A percentile compares a stretch with the other conserved stretches of the same genome.
These are phyloP conservation scores for Venustoraphidia nigricollis DNA, from an alignment of 2,888 invertebrate genomes.

Conservation along the genomic window DNA sequence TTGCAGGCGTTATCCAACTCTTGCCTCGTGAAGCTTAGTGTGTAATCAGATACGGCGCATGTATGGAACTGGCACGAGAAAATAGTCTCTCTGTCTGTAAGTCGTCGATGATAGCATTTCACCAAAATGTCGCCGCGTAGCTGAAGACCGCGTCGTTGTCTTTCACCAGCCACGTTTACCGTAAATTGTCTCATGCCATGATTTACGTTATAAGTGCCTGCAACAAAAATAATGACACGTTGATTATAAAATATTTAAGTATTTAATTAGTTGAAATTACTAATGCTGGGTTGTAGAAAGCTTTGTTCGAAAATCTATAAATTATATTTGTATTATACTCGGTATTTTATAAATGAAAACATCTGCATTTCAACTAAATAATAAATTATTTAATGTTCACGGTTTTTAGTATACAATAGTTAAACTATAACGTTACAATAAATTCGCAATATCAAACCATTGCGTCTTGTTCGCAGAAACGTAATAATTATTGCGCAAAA, in stretches of 20 bases:
- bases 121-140: slow-evolving; percentile 81
- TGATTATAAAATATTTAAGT: background rate
- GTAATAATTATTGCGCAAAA: too few relatives aligned
- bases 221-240: slow-evolving; percentile 8
- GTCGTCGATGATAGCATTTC: slow-evolving; percentile 68
- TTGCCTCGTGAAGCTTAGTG: slow-evolving; percentile 68
- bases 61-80: slow-evolving; percentile 90
- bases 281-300: too few relatives aligned
- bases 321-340: too few relatives aligned
- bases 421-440: too few relatives aligned
- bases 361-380: too few relatives aligned
- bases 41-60: slow-evolving; percentile 75
- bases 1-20: slow-evolving; percentile 76
- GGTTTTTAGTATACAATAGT: too few relatives aligned
- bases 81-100: slow-evolving; percentile 45
- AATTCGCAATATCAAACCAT: too few relatives aligned
- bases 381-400: too few relatives aligned
- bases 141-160: slow-evolving; percentile 42
- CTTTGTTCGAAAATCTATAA: too few relatives aligned
- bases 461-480: too few relatives aligned
- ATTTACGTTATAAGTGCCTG: slow-evolving; percentile 54
- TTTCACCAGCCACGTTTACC: slow-evolving; percentile 51
- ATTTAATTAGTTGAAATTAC: too few relatives aligned
- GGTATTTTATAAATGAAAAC: too few relatives aligned
- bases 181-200: slow-evolving; percentile 51